Base-by-base conservation (phyloP, 2,888 invertebrate genomes). In the Teleiodes luculella region DNA sequence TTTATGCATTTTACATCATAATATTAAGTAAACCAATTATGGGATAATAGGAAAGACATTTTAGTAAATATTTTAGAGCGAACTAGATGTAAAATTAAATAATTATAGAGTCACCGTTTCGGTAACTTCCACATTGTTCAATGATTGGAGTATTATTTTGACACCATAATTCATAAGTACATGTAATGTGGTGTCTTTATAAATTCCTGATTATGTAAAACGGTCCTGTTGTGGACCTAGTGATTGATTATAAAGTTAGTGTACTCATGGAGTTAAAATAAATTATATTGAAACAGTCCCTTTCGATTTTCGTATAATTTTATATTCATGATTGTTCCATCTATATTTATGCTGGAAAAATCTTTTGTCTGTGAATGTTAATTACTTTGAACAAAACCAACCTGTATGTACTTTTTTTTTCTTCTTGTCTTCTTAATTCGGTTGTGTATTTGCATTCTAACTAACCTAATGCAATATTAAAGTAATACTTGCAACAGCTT, bases 31-130 rank as follows among this genome's bases (percentile, higher is more conserved):
- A 53, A 46, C 28, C 39, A 59, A 65, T 52, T 66, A 66, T 58
- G 49, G 58, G 55, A 64, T 63, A 57, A 60, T 65, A 63, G 63
- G 57, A 53, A 71, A 74, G 68, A 67, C 68, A 70, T 63, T 43
- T 66, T 68, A 68, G 60, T 59, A 57, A 59, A 54, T 68, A 70
- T 62, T 41, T 35, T 48, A 50, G 39, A 28, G n/a, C 10, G 51
- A 41, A 13, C 14, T 41, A 51, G 39, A 53, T 14, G 18, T 35
- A 47, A 31, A 36, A 48, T 20, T 20, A 35, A 48, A 48, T n/a
- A n/a, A n/a, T n/a, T n/a, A 11, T 20, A 45, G 41, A 41, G 35
- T 18, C 16, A 24, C 30, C 10, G 11, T 47, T 37, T 45, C 5
- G 6, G 24, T 28, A 36, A 53, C 14, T 51, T 48, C 18, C 4